Conservation (phyloP, 2,797 vertebrate genomes). For the Gallinago stenura region DNA sequence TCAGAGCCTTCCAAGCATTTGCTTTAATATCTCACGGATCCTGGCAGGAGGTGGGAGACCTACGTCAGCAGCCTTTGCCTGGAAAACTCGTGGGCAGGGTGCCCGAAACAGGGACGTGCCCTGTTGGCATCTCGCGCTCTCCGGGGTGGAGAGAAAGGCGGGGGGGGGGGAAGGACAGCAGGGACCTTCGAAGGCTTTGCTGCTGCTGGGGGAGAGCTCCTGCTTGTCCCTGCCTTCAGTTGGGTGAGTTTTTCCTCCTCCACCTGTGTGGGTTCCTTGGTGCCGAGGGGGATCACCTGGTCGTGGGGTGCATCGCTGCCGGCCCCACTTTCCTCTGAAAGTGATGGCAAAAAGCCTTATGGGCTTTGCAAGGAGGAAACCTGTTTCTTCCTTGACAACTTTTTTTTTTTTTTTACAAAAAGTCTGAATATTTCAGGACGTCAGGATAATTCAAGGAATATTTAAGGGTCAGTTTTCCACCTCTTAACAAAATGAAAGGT, state of each 20-base stretch:
- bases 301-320: neutral
- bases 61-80: neutral
- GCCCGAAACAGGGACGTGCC: neutral
- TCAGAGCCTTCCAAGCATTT: neutral
- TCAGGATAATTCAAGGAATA: neutral
- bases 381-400: neutral
- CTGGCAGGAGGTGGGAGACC: neutral
- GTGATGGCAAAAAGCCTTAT: neutral
- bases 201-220: neutral
- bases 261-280: rapidly evolving
- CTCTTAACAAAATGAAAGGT: neutral
- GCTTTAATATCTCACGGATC: neutral
- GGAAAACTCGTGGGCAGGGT: neutral
- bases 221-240: neutral
- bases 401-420: neutral
- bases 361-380: neutral
- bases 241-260: neutral
- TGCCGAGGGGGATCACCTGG: neutral
- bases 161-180: neutral
- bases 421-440: neutral
- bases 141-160: rapidly evolving
- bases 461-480: neutral
- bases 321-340: neutral
- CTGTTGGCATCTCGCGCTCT: neutral
- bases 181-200: neutral